A percentile compares a stretch with the other conserved stretches of the same genome.
phyloP scores from a whole-genome alignment of 2,888 invertebrate genomes.

The Phalera bucephala region DNA sequence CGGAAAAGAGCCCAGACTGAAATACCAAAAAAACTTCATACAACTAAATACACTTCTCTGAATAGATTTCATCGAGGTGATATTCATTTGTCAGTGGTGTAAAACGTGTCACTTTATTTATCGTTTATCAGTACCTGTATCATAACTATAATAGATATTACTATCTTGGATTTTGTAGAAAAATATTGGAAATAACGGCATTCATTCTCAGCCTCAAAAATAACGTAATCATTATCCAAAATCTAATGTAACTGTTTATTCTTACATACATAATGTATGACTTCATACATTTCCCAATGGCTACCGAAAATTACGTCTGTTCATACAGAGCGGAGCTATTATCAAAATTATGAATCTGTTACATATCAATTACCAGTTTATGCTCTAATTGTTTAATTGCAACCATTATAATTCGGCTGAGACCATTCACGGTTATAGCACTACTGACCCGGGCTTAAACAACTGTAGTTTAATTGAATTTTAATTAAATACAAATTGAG shows the following conservation, averaged over 20 bases:
- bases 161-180: too few species aligned
- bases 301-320: constrained; percentile 4
- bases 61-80: too few species aligned
- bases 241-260: background rate
- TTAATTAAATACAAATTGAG: background rate
- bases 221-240: background rate
- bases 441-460: constrained; percentile 15
- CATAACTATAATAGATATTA: too few species aligned
- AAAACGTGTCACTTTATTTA: too few species aligned
- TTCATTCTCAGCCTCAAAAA: background rate
- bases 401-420: constrained; percentile 49
- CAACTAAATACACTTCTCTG: too few species aligned
- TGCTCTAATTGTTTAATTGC: constrained; percentile 59
- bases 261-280: constrained; percentile 3
- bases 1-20: too few species aligned
- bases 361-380: constrained; percentile 47
- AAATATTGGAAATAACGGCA: background rate
- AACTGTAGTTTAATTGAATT: constrained; percentile 9
- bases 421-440: constrained; percentile 13
- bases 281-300: constrained; percentile 8
- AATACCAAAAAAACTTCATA: too few species aligned
- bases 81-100: too few species aligned
- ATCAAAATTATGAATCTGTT: constrained; percentile 44
- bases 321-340: constrained; percentile 25
- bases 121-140: too few species aligned